Evolutionary conservation across 2,797 vertebrate species (phyloP).

Genomic region (Molossus alvarezi): DNA sequence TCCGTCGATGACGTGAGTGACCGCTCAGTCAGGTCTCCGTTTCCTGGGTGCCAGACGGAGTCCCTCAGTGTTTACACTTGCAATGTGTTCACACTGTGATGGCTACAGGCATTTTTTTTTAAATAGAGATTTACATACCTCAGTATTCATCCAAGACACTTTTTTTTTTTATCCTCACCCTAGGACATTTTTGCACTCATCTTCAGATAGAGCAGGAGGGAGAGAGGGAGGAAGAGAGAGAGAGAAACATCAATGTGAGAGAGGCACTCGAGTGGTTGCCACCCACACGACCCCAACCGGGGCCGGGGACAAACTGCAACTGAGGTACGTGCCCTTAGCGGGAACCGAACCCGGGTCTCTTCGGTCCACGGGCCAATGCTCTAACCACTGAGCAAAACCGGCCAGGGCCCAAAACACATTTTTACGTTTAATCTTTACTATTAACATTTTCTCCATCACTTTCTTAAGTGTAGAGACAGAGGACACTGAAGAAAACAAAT

Average conservation of each 20-base stretch:
- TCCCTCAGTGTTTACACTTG: neutral
- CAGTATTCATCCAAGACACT: no score
- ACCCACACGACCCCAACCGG: no score
- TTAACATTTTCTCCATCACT: neutral
- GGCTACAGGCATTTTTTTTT: neutral
- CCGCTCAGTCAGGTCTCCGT: neutral
- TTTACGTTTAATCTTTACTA: neutral
- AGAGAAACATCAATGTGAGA: no score
- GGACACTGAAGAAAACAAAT: neutral
- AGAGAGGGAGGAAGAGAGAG: no score
- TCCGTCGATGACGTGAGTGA: accelerated
- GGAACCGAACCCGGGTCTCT: no score
- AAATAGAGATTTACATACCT: neutral
- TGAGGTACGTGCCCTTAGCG: no score
- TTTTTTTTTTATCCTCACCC: neutral
- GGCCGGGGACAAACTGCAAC: no score
- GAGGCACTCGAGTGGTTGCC: no score
- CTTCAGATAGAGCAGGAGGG: no score
- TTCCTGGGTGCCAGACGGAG: neutral
- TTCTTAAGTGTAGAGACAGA: neutral
- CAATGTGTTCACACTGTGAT: neutral
- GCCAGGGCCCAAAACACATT: neutral
- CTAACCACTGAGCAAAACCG: no score
- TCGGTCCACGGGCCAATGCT: no score
- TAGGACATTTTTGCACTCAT: no score